Evolutionary conservation across 2,888 invertebrate species (phyloP), one percentile per base, ranked within the genome.

Genomic region (Halictus ligatus): DNA sequence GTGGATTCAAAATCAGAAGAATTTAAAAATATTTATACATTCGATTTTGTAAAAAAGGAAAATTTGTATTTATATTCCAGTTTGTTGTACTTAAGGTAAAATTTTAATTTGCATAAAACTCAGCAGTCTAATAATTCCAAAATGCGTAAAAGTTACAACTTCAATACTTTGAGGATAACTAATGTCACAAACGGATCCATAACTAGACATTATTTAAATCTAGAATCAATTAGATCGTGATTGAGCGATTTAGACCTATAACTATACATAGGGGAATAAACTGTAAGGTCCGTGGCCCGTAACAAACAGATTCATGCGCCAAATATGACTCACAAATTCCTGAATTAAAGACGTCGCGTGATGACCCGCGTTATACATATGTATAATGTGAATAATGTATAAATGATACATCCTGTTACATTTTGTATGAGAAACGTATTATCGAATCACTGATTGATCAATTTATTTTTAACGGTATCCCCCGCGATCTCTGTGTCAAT

Each of bases 301-400:
- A 40, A 18, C 21, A 69, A 69, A 69, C 67, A 40, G 67, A 69
- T 69, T 69, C 67, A 10, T 69, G 67, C 35, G 67, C 67, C 67
- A 69, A 69, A 69, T 69, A 10, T 69, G 67, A 69, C 67, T 69
- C 67, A 69, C 35, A 69, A 35, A 69, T 69, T 69, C 18, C 18
- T 69, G 21, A 67, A 35, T 40, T 21, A 10, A 69, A 67, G 21
- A 18, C 4, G 67, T 67, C 21, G 35, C 64, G 29, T 64, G 15
- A 15, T 67, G 35, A 67, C 35, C 67, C 35, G 35, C 15, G 35
- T 67, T 18, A 35, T 35, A 35, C 35, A 35, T 67, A 35, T 54
- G 15, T 54, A 54, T 21, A 21, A 43, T 1, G 3, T 2, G 54
- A 10, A n/a, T 54, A n/a, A 54, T 54, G 10, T 2, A 54, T 54